Evolutionary conservation across 2,888 invertebrate species (phyloP).

Genomic region (Endomychus coccineus): DNA sequence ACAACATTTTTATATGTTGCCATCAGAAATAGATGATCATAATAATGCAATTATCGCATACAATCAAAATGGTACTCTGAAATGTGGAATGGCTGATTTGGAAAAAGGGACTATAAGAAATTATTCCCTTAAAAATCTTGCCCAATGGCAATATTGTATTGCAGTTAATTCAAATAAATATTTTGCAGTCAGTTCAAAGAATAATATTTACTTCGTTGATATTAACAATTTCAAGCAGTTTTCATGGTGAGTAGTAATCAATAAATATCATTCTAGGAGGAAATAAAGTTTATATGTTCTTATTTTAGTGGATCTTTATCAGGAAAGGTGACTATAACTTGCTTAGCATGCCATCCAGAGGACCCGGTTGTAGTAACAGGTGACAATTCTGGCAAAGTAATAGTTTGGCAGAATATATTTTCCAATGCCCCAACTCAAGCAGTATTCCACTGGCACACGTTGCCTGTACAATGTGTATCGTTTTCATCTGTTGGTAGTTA

Average conservation of each 20-base stretch:
- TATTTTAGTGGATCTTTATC: background rate
- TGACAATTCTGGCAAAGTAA: conserved; percentile 56
- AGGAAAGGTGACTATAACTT: conserved; percentile 45
- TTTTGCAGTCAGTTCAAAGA: conserved; percentile 28
- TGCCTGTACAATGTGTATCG: conserved; percentile 57
- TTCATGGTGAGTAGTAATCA: conserved; percentile 1
- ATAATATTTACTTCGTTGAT: conserved; percentile 25
- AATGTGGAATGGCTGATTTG: conserved; percentile 17
- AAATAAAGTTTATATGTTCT: no score
- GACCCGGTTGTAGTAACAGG: conserved; percentile 62
- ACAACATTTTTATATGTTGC: conserved; percentile 24
- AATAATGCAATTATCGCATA: background rate
- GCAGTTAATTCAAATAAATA: conserved; percentile 26
- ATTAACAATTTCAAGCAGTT: conserved; percentile 10
- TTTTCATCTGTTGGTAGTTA: conserved; percentile 59
- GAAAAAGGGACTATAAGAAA: conserved; percentile 10
- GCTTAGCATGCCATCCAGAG: conserved; percentile 59
- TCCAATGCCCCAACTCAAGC: conserved; percentile 37
- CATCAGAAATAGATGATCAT: conserved; percentile 17
- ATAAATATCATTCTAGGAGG: conserved; percentile 8
- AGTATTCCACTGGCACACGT: conserved; percentile 70
- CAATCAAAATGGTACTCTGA: no score
- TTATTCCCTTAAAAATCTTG: background rate
- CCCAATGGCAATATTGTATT: conserved; percentile 18
- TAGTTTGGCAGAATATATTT: conserved; percentile 54